Base-by-base conservation (phyloP, 2,797 vertebrate genomes). In the Danio albolineatus region DNA sequence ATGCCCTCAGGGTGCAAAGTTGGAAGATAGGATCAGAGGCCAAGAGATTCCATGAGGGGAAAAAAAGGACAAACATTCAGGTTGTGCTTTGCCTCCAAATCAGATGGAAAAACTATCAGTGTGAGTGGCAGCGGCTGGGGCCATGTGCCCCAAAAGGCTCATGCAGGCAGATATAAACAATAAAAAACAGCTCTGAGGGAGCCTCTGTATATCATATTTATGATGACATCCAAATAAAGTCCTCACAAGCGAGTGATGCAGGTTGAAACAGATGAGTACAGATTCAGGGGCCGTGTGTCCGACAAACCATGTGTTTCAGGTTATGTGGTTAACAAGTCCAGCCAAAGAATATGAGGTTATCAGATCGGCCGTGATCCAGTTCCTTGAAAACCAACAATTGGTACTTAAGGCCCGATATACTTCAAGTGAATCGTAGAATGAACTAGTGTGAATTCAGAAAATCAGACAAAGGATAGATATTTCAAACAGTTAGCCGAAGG, bases 301-400 rank as follows among this genome's bases (percentile, higher is more conserved):
- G 48, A 82, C 73, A 39, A 44, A 6, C 74, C 89, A 91, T 83
- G 21, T 91, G 91, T 86, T 90, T 89, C 80, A 71, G 64, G 67
- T 93, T 91, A 89, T 81, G 64, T 82, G 83, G 85, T 89, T 76
- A 77, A 66, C 80, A 64, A 73, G 74, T 67, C 39, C 74, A 64
- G 53, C 12, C 19, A 66, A 41, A 60, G 66, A 59, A 75, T 73
- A 78, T 28, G 10, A 67, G 59, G n/a, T 81, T 79, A 81, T 84
- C 72, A 82, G 73, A 87, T 75, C 39, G 59, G 67, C 71, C 36
- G 16, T 48, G 36, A 76, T 56, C 36, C 48, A 73, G 16, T 36
- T 28, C 39, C n/a, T 17, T 43, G 54, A 67, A 76, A 53, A 73
- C 16, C 46, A 65, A 44, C 17, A 64, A 41, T 74, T 83, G 70